Evolutionary conservation across 2,797 vertebrate species (phyloP), one percentile per base, ranked within the genome.

Genomic region (Falco peregrinus): DNA sequence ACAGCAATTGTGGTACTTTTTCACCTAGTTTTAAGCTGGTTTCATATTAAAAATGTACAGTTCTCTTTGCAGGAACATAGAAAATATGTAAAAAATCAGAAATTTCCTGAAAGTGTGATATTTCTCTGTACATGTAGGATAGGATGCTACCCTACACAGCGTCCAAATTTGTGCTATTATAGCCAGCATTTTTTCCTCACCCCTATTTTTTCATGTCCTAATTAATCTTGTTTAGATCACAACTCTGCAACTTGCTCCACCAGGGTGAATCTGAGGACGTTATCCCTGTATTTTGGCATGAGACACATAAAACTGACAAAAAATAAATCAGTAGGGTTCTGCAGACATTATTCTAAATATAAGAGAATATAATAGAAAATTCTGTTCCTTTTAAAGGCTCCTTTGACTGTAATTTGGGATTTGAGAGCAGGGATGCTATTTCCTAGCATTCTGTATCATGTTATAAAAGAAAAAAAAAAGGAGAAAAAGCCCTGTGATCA

Each of bases 361-460:
- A 61, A 80, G 59, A 56, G 43, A 89, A 43, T 65, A 79, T 48
- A 87, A 69, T 56, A 84, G 43, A 90, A 73, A 87, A 87, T 47
- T 69, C 63, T 74, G 3, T 73, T 88, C 50, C 25, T 91, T 95
- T 93, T 84, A 64, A 88, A 86, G 63, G n/a, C n/a, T 88, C 84
- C 53, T 75, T 68, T 89, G 60, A 80, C 47, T 22, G 5, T 69
- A 65, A 43, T 84, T 84, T 41, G 77, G 69, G 67, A 81, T 93
- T 96, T 86, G 76, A 91, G 73, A 91, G 50, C 33, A 63, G 51
- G 22, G 35, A 70, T 89, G 74, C 91, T 95, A 65, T 86, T 93
- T 96, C n/a, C 50, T 76, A 53, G 16, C 3, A 8, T 78, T 93
- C 77, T 67, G 59, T 67, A 67, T 25, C 37, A 16, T 57, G 28